Base-by-base conservation (phyloP, 2,888 invertebrate genomes). In the Hydriomena furcata region DNA sequence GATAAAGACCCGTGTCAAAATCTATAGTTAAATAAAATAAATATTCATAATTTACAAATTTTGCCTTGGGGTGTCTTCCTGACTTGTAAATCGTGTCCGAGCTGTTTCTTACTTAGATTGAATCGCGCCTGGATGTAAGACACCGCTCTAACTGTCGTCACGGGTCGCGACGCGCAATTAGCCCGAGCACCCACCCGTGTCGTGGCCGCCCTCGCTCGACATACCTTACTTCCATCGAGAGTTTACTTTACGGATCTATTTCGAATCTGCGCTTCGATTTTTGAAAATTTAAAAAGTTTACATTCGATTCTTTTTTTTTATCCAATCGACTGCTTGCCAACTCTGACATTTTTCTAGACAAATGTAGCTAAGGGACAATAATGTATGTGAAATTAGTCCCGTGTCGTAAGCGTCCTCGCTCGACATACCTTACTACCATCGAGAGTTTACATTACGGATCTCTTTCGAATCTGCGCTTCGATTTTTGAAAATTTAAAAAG, bases 111-210 rank as follows among this genome's bases (percentile, higher is more conserved):
- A 32, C 43, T 27, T 28, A 32, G 44, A 46, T 52, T 13, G 40
- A 23, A 46, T 52, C 37, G 34, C 12, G 44, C 10, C 32, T 49
- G 42, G 25, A 37, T 52, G 51, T 52, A 46, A 52, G 51, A 52
- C 51, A 42, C 43, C 37, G 49, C 36, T 28, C 28, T 50, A 50
- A 50, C 50, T 44, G 50, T 50, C 46, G 46, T 43, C 77, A 79
- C 73, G 79, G 79, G 79, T 79, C 76, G 75, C 60, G 46, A 71
- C 63, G 52, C 60, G 66, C 81, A 76, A 82, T 86, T 82, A 85
- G 71, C 58, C 61, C 53, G 69, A 51, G 65, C 84, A 71, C 68
- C 84, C 84, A 83, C 84, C 84, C 85, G 84, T 71, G 78, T 76
- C 83, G 66, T 65, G 59, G 17, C 2, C 58, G 58, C 63, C 63